A percentile compares a stretch with the other conserved stretches of the same genome.
phyloP scores from a whole-genome alignment of 2,797 vertebrate species.

The Lepus oiostolus region DNA sequence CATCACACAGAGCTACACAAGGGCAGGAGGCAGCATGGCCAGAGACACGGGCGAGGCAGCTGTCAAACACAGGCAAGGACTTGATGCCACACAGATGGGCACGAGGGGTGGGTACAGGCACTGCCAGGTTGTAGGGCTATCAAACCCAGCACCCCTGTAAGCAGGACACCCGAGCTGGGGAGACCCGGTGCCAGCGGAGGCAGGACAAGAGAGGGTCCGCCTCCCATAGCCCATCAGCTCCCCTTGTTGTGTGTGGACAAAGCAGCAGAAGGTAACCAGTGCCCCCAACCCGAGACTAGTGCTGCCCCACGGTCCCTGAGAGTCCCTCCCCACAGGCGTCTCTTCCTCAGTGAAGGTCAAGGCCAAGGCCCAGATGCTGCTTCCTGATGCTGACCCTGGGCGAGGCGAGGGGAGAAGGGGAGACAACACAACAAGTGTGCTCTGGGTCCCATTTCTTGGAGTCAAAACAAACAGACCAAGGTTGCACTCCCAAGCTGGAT shows the following conservation, averaged over 20 bases:
- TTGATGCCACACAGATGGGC: background rate
- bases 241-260: background rate
- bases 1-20: background rate
- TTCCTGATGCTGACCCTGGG: background rate
- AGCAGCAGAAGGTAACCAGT: background rate
- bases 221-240: background rate
- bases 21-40: background rate
- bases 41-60: rapidly evolving
- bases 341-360: background rate
- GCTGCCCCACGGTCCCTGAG: background rate
- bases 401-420: background rate
- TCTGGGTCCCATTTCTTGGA: constrained; percentile 16
- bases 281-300: background rate
- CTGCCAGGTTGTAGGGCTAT: constrained; percentile 57
- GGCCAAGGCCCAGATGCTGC: background rate
- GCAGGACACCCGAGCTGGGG: constrained; percentile 73
- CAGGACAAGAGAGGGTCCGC: background rate
- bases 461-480: background rate
- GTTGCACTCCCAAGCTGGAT: background rate
- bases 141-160: constrained; percentile 90
- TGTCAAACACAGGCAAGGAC: constrained; percentile 20
- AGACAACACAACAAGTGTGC: background rate
- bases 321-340: background rate
- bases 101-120: background rate
- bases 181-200: background rate